Percentiles rank a stretch among this genome's conserved stretches.
phyloP scores from a whole-genome alignment of 2,113 vertebrate species.

The Zapornia atra region DNA sequence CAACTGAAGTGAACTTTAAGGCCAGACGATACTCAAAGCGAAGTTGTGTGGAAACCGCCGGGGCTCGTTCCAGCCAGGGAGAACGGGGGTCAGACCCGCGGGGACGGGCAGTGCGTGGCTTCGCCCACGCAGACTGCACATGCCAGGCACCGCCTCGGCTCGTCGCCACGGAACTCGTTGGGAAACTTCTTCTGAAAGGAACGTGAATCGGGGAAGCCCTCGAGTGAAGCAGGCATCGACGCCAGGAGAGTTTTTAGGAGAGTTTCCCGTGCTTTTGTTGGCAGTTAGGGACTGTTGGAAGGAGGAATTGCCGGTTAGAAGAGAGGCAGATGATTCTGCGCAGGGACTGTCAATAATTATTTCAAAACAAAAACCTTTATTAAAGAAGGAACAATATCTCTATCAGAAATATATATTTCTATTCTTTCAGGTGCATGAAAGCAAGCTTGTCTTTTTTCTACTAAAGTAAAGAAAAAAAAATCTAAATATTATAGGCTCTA shows the following conservation, averaged over 20 bases:
- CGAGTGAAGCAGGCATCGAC: background rate
- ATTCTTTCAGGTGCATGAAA: background rate
- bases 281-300: background rate
- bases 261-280: background rate
- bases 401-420: background rate
- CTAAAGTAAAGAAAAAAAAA: background rate
- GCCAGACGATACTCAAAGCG: background rate
- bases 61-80: background rate
- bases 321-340: background rate
- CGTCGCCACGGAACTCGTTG: background rate
- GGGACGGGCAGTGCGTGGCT: background rate
- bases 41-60: background rate
- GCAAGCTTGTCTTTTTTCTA: accelerated
- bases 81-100: background rate
- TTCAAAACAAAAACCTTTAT: background rate
- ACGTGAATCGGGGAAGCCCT: background rate
- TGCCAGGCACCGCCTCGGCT: background rate
- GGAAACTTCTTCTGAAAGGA: background rate
- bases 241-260: background rate
- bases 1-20: background rate
- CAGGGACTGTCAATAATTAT: background rate
- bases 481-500: background rate
- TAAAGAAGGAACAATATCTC: background rate
- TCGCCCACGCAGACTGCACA: background rate
- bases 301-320: background rate